Conservation (phyloP, 2,888 invertebrate genomes). For the Anaspis maculata region DNA sequence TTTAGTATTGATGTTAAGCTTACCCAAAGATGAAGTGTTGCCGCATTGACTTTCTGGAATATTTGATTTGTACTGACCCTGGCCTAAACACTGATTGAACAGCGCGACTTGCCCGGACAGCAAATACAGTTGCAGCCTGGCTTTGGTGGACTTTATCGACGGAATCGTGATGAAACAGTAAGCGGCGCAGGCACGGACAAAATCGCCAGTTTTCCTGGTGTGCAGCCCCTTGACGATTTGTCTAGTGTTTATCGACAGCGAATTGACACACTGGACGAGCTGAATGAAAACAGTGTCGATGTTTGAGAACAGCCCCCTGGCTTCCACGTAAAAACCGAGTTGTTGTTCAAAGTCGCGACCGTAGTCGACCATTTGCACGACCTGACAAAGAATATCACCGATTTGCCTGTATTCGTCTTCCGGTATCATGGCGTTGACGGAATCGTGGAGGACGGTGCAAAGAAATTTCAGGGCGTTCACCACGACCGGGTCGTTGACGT, state of each 20-base stretch:
- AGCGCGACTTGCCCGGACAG: constrained; percentile 83
- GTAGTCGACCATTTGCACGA: constrained; percentile 73
- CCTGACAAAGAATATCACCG: constrained; percentile 70
- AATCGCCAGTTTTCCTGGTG: constrained; percentile 71
- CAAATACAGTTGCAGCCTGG: constrained; percentile 76
- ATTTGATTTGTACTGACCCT: constrained; percentile 66
- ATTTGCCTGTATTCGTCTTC: constrained; percentile 88
- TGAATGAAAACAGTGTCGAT: constrained; percentile 79
- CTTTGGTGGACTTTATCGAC: constrained; percentile 75
- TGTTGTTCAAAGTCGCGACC: constrained; percentile 85
- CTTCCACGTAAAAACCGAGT: constrained; percentile 88
- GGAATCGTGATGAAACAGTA: constrained; percentile 95
- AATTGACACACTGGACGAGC: constrained; percentile 82
- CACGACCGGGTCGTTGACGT: constrained; percentile 74
- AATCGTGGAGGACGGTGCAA: constrained; percentile 85
- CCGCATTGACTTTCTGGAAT: no score
- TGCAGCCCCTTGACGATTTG: constrained; percentile 66
- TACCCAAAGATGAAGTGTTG: no score
- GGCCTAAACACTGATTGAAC: constrained; percentile 82
- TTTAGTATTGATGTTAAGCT: no score
- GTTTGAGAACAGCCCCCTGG: constrained; percentile 82
- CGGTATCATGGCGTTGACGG: constrained; percentile 83
- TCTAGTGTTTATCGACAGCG: constrained; percentile 60
- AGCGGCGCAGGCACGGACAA: constrained; percentile 90
- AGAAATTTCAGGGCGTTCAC: constrained; percentile 84